phyloP scores from a whole-genome alignment of 2,113 vertebrate genomes.

The Prunella fulvescens region DNA sequence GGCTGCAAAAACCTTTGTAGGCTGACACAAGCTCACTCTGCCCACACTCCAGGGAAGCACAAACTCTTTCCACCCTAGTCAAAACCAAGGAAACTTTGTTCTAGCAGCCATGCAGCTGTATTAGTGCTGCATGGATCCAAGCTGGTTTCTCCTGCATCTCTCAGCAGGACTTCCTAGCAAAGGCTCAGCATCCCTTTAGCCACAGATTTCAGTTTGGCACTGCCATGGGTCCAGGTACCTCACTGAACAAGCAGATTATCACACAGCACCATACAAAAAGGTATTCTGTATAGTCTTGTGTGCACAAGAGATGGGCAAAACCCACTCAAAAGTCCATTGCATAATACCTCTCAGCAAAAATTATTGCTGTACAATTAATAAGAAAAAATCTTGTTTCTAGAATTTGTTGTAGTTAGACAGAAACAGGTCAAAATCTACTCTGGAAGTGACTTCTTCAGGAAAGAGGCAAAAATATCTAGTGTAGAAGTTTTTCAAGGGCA shows the following conservation, averaged over 20 bases:
- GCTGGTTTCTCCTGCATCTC: neutral
- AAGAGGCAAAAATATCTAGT: neutral
- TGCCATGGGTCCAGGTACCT: neutral
- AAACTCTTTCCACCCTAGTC: neutral
- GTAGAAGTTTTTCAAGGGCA: conserved; percentile 1
- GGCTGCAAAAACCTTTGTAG: conserved; percentile 35
- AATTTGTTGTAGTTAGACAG: neutral
- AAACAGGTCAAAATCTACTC: neutral
- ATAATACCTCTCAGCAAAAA: neutral
- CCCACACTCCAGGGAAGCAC: conserved; percentile 43
- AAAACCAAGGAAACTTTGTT: conserved; percentile 4
- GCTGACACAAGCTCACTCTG: neutral
- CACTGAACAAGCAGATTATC: neutral
- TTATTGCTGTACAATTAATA: neutral
- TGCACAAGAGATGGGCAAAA: neutral
- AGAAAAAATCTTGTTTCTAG: neutral
- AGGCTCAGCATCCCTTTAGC: neutral
- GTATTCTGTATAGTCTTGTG: neutral
- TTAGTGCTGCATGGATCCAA: neutral
- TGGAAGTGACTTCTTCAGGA: neutral
- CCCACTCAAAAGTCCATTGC: neutral
- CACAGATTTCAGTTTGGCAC: neutral
- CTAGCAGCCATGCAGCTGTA: neutral
- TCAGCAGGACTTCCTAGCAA: neutral
- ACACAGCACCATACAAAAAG: neutral